Conservation (phyloP, 2,888 invertebrate species). For the Leucophenga maculata region DNA sequence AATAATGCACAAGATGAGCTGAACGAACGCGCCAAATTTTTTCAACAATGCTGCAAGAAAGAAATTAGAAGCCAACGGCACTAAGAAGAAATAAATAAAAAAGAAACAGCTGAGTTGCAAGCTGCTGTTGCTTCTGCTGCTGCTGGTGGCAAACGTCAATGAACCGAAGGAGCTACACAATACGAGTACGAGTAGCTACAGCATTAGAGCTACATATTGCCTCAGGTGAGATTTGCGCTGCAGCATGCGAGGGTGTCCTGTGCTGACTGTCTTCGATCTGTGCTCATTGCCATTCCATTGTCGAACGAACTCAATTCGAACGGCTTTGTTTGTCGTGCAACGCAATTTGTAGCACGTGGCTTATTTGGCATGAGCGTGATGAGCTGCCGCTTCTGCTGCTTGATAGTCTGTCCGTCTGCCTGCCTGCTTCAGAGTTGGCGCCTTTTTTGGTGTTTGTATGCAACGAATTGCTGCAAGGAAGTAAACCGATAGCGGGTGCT, state of each 20-base stretch:
- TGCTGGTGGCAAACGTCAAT: slow-evolving; percentile 24
- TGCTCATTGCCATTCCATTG: slow-evolving; percentile 26
- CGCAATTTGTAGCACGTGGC: slow-evolving; percentile 63
- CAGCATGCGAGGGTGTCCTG: slow-evolving; percentile 54
- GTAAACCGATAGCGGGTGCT: slow-evolving; percentile 45
- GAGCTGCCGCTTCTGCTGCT: neutral
- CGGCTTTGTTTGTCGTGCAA: slow-evolving; percentile 4
- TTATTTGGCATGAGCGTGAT: slow-evolving; percentile 43
- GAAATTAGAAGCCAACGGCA: slow-evolving; percentile 22
- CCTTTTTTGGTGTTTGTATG: slow-evolving; percentile 56
- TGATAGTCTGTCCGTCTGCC: no score
- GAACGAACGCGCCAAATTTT: slow-evolving; percentile 48
- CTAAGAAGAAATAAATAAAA: slow-evolving; percentile 19
- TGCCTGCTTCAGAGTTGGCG: slow-evolving; percentile 52
- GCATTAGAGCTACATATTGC: slow-evolving; percentile 31
- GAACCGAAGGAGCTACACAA: slow-evolving; percentile 8
- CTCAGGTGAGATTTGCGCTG: slow-evolving; percentile 27
- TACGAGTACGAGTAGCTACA: no score
- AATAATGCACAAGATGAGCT: slow-evolving; percentile 45
- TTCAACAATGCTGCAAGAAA: slow-evolving; percentile 32
- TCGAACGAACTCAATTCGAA: no score
- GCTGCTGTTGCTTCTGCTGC: slow-evolving; percentile 12
- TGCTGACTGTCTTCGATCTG: slow-evolving; percentile 15
- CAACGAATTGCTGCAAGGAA: slow-evolving; percentile 36
- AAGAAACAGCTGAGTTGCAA: slow-evolving; percentile 31